Base-by-base conservation (phyloP, 2,113 vertebrate genomes). In the Eidolon helvum region DNA sequence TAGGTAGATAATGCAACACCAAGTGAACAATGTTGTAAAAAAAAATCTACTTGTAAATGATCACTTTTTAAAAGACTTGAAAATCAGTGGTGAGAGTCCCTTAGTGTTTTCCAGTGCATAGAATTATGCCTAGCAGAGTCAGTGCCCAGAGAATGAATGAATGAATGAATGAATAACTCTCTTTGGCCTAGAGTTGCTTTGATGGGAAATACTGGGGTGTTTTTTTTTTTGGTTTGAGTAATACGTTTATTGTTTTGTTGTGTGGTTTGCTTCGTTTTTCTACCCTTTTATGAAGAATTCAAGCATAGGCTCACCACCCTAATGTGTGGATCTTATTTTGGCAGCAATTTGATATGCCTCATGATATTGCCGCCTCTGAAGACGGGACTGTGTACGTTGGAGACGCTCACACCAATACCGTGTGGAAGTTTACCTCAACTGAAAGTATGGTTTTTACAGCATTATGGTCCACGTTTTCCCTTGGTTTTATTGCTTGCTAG, bases 311-410 rank as follows among this genome's bases (percentile, higher is more conserved):
- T 68, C 12, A 3, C 38, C 61, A 16, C 24, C 9, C 12, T 97
- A 75, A 97, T 11, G 0, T 63, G 6, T 95, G 33, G 83, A 93
- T 84, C 66, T 91, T 97, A 1, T 95, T 45, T 96, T 93, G 86
- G 30, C 98, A 99, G 99, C 98, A 98, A 61, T 99, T 99, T 92
- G 98, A 99, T 97, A 99, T 99, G 99, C 99, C 99, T 75, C 99
- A 99, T 35, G 99, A 99, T 95, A 97, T 99, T 2, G 98, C 99
- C 16, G 99, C 98, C 5, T 98, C 98, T 33, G 98, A 98, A 92
- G 99, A 99, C 0, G 99, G 99, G 65, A 98, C 96, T 1, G 98
- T 99, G 1, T 99, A 99, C 18, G 96, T 99, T 3, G 99, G 99
- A 68, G 99, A 99, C 5, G 99, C 98, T 45, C 98, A 98, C 30